These are phyloP conservation scores for Tachypleus tridentatus DNA, from an alignment of 1,140 invertebrate genomes.

Conservation along the genomic window DNA sequence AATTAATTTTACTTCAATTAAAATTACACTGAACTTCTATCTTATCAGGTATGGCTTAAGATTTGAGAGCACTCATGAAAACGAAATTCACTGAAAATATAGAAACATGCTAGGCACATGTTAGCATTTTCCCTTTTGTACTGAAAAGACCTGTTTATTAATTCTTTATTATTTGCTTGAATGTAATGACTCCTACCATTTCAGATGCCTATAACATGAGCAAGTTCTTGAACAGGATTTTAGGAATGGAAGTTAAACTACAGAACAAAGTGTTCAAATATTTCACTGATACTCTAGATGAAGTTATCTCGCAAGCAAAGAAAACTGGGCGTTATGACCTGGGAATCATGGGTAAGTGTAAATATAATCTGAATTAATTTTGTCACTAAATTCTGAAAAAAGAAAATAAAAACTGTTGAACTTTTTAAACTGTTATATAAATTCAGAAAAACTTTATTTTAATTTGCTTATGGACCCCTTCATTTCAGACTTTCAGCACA, in stretches of 20 bases:
- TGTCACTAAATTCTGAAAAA: too few species aligned
- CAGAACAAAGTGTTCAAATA: slow-evolving; percentile 96
- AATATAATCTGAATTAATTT: too few species aligned
- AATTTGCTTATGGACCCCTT: too few species aligned
- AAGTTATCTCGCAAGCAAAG: slow-evolving; percentile 72
- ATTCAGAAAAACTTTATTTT: background rate
- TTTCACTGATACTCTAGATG: slow-evolving; percentile 86
- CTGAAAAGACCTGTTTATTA: background rate
- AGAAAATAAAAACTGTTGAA: slow-evolving; percentile 26
- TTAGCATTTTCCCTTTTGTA: too few species aligned
- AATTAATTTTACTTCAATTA: too few species aligned
- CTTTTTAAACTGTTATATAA: slow-evolving; percentile 4
- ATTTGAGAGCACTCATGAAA: too few species aligned
- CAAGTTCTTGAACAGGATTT: slow-evolving; percentile 94
- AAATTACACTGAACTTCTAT: too few species aligned
- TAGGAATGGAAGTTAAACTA: slow-evolving; percentile 91
- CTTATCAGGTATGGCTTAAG: too few species aligned
- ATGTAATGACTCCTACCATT: background rate
- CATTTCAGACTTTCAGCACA: too few species aligned
- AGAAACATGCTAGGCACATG: too few species aligned
- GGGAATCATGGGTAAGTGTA: slow-evolving; percentile 52
- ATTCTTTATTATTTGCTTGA: slow-evolving; percentile 5
- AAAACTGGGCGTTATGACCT: slow-evolving; percentile 63
- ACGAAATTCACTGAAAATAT: too few species aligned
- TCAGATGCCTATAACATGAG: slow-evolving; percentile 91